Evolutionary conservation across 2,888 invertebrate genomes (phyloP).

Genomic region (Maniola hyperantus): DNA sequence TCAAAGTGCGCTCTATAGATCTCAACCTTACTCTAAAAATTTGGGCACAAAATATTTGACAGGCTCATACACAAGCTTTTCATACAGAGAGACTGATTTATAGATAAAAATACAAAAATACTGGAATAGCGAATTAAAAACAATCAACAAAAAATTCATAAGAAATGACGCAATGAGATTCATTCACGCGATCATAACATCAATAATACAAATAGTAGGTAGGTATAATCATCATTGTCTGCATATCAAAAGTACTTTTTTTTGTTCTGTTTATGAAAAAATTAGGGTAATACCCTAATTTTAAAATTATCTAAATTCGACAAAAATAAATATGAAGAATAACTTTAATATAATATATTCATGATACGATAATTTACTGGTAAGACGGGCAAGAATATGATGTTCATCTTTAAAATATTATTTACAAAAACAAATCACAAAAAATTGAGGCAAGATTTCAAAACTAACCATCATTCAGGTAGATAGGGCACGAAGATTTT

Average conservation of each 20-base stretch:
- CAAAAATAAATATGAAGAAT: neutral
- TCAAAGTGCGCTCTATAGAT: too few relatives aligned
- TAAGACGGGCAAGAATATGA: constrained; percentile 7
- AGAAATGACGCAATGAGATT: constrained; percentile 12
- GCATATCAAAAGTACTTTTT: neutral
- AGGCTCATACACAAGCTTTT: neutral
- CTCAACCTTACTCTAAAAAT: too few relatives aligned
- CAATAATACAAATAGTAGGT: neutral
- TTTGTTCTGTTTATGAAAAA: too few relatives aligned
- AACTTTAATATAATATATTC: neutral
- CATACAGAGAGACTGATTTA: constrained; percentile 25
- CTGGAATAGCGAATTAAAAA: constrained; percentile 12
- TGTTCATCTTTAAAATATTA: constrained; percentile 3
- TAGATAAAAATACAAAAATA: constrained; percentile 24
- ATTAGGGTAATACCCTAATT: too few relatives aligned
- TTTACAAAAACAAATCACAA: constrained; percentile 20
- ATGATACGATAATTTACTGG: neutral
- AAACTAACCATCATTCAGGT: neutral
- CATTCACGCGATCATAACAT: neutral
- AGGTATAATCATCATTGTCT: neutral
- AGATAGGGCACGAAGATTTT: neutral
- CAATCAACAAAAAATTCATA: constrained; percentile 6
- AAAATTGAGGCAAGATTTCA: constrained; percentile 17
- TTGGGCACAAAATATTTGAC: neutral
- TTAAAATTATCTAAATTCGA: neutral